A percentile compares a stretch with the other conserved stretches of the same genome.
phyloP scores from a whole-genome alignment of 1,140 invertebrate genomes.

The Euborellia annulipes region DNA sequence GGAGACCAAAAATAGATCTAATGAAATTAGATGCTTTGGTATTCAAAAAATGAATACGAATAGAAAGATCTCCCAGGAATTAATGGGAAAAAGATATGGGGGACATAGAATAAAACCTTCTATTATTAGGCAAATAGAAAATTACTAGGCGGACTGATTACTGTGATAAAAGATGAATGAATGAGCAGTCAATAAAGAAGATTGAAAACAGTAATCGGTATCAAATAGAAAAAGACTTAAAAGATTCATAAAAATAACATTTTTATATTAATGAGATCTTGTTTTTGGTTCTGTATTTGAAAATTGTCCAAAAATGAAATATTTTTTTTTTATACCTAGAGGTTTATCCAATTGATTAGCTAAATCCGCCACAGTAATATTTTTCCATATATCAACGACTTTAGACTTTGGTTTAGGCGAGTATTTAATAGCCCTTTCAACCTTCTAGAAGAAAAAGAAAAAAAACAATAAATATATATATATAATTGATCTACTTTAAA shows the following conservation, averaged over 20 bases:
- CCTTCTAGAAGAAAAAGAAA: conserved; percentile 1
- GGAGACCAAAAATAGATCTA: too few species aligned
- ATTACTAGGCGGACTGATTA: not conserved
- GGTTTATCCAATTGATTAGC: conserved; percentile 34
- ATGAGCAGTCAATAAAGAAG: conserved; percentile 6
- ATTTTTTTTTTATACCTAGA: conserved; percentile 18
- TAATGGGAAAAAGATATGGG: too few species aligned
- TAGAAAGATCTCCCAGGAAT: too few species aligned
- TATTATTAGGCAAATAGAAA: too few species aligned
- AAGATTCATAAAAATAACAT: not conserved
- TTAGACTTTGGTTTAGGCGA: conserved; percentile 30
- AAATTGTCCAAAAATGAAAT: not conserved
- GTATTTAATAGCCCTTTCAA: conserved; percentile 33
- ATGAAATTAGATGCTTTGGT: too few species aligned
- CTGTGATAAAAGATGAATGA: conserved; percentile 7
- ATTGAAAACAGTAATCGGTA: conserved; percentile 32
- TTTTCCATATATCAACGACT: conserved; percentile 48
- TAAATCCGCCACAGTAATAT: conserved; percentile 61
- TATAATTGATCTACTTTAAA: conserved; percentile 48
- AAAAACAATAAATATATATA: conserved; percentile 38
- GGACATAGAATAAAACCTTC: too few species aligned
- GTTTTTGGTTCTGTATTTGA: not conserved
- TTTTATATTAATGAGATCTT: not conserved
- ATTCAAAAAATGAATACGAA: too few species aligned
- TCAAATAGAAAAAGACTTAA: conserved; percentile 23